These are phyloP conservation scores for Zhuqinia jingwanae DNA, from an alignment of 2,888 invertebrate species.

Conservation along the genomic window DNA sequence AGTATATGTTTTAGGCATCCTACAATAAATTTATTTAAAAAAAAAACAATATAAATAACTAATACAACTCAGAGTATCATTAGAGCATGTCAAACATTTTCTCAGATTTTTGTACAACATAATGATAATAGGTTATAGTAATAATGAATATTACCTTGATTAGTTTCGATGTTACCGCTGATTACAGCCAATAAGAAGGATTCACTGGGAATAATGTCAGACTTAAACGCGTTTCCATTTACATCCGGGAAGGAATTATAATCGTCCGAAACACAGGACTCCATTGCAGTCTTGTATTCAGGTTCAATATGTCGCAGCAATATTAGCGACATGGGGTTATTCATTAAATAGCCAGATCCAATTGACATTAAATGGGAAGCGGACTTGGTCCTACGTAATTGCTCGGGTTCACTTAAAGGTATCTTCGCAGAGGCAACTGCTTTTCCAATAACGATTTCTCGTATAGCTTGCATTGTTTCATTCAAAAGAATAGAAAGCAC, in stretches of 20 bases:
- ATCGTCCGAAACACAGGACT: conserved; percentile 72
- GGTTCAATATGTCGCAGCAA: conserved; percentile 75
- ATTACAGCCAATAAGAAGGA: conserved; percentile 90
- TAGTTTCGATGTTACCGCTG: conserved; percentile 85
- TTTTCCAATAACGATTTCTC: conserved; percentile 57
- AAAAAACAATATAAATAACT: not conserved
- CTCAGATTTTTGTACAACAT: too few relatives aligned
- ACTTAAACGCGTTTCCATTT: conserved; percentile 72
- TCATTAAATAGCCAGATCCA: conserved; percentile 76
- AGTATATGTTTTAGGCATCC: conserved; percentile 84
- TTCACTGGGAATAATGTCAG: conserved; percentile 91
- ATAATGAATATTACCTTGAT: conserved; percentile 86
- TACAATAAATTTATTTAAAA: conserved; percentile 43
- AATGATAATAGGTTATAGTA: too few relatives aligned
- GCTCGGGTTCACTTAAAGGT: conserved; percentile 43
- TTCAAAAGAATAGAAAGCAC: conserved; percentile 71
- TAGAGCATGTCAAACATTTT: not conserved
- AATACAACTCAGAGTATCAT: not conserved
- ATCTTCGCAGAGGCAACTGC: conserved; percentile 42
- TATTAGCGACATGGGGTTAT: conserved; percentile 74
- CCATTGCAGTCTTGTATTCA: conserved; percentile 74
- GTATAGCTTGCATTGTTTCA: conserved; percentile 70
- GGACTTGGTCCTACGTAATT: conserved; percentile 56
- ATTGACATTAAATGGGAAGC: conserved; percentile 75
- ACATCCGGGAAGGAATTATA: conserved; percentile 75